Base-by-base conservation (phyloP, 2,797 vertebrate species). In the Choloepus didactylus region DNA sequence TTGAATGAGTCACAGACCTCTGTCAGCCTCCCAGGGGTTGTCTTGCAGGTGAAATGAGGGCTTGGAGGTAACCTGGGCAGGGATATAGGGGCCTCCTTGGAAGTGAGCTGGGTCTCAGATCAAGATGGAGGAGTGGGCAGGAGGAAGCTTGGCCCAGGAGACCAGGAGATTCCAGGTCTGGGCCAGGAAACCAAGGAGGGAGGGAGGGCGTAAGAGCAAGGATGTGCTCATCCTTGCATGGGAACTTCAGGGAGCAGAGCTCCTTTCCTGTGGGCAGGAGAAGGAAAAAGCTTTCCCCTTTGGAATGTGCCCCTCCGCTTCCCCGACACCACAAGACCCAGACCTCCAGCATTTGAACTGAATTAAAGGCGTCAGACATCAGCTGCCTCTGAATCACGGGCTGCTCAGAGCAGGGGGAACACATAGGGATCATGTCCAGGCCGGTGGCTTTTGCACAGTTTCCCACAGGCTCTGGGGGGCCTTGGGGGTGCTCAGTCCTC, bases 321-420 rank as follows among this genome's bases (percentile, higher is more conserved):
- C 81, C 87, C 54, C 56, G 1, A 2, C 0, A 49, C 86, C 12
- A 4, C 93, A 77, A 76, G 93, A 92, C 93, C 54, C 87, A 94
- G 95, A 95, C 86, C 86, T 96, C 76, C 72, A 96, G 92, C 97
- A 97, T 97, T 96, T 96, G 97, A 94, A 91, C 94, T 95, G 95
- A 97, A 97, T 97, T 97, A 97, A 80, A 94, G 90, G 56, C 44
- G 2, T 95, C 97, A 96, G 97, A 96, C 62, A 0, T 97, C 97
- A 97, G 97, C 97, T 96, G 97, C 95, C 94, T 97, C 94, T 97
- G 97, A 97, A 96, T 97, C 97, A 97, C 2, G 0, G 91, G 88
- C 88, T 77, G 44, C 80, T 66, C 29, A 0, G 10, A 93, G 92
- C 60, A 0, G 1, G 18, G 72, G 72, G 38, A 80, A 66, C 81